Base-by-base conservation (phyloP, 2,113 vertebrate genomes). In the Perognathus longimembris region DNA sequence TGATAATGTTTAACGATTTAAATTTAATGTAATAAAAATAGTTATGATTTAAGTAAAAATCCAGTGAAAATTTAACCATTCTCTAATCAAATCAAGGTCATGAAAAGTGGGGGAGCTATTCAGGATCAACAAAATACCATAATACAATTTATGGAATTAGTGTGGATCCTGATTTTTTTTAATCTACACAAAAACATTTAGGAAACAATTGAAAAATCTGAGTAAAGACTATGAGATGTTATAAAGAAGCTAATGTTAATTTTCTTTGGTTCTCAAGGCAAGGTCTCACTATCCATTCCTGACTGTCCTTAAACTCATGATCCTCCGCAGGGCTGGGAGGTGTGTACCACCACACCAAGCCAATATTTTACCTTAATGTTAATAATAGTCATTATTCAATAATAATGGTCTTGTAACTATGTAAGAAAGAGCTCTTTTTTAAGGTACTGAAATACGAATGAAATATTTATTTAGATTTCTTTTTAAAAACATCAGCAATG, bases 1-100 rank as follows among this genome's bases (percentile, higher is more conserved):
- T 88, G 75, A 32, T 54, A 64, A 79, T 78, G 57, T 84, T 94
- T 87, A 82, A 73, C 67, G 50, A 63, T 80, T 91, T 63, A 81
- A 83, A 82, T 63, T 93, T 85, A 79, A 85, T 79, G 84, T 83
- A 64, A 64, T 81, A 87, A 92, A 57, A 74, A 84, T 45, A 45
- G 45, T 8, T 12, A 45, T 2, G 12, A 45, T 45, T 45, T 45
- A 45, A 45, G n/a, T 85, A 78, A 85, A 85, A 63, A 40, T 91
- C 54, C 14, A n/a, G 42, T 74, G 26, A 81, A 89, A 63, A 81
- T 67, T 36, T 93, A 87, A 57, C 22, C 28, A 50, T 83, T 78
- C 63, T 91, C 91, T 80, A 70, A 2, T 77, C 20, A 21, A 80
- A 32, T 78, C 64, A 75, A 0, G 85, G 40, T 36, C 76, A 75